Conservation (phyloP, 1,140 invertebrate genomes). For the Heliconius himera region DNA sequence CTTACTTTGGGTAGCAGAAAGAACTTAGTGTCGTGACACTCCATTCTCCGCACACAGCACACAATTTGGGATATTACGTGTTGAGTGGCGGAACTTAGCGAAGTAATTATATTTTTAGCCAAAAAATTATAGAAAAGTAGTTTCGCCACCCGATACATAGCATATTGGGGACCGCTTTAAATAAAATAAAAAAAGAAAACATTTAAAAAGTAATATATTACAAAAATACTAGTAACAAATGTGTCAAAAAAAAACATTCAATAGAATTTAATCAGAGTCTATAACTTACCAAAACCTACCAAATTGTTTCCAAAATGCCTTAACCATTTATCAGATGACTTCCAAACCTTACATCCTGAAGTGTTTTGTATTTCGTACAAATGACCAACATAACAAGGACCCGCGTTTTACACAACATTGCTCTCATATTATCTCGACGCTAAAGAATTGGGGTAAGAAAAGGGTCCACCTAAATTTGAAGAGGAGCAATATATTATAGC, state of each 20-base stretch:
- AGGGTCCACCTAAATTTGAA: constrained; percentile 43
- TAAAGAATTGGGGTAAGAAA: constrained; percentile 35
- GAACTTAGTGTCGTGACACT: no score
- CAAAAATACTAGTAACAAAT: no score
- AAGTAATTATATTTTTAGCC: no score
- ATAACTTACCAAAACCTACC: background rate
- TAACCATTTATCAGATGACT: background rate
- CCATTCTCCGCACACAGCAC: no score
- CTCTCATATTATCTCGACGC: constrained; percentile 33
- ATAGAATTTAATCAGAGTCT: background rate
- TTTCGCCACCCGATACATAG: no score
- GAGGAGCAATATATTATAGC: constrained; percentile 30
- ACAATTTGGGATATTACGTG: no score
- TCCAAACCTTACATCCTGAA: constrained; percentile 1
- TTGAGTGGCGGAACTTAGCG: no score
- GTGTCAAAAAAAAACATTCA: background rate
- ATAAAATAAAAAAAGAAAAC: no score
- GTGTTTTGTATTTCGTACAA: constrained; percentile 28
- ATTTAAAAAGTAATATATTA: no score
- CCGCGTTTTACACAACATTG: constrained; percentile 35
- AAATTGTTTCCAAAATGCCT: background rate
- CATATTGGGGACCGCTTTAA: no score
- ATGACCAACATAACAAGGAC: constrained; percentile 36
- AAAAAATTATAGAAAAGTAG: no score
- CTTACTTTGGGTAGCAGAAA: no score